Base-by-base conservation (phyloP, 2,797 vertebrate species). In the Taenioides sp. region DNA sequence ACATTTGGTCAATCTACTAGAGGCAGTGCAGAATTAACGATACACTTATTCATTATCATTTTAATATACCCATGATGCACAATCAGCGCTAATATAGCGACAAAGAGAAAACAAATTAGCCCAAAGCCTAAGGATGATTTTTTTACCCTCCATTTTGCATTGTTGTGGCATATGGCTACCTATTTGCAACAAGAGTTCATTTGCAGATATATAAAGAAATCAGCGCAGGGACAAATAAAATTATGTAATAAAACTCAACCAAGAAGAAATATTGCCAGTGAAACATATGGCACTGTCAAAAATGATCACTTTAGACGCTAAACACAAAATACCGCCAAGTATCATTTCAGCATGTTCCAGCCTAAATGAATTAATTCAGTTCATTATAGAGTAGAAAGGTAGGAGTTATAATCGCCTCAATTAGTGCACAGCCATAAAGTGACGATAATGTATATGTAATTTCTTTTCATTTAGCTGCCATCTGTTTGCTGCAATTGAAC, bases 401-500 rank as follows among this genome's bases (percentile, higher is more conserved):
- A 94, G 88, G 80, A 90, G 89, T 93, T 94, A 95, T 94, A 94
- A 94, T 91, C 85, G 82, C 87, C 86, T 92, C 91, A 93, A 94
- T 94, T 93, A 95, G 91, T 86, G 87, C 78, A 68, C 79, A 90
- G 91, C 92, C 86, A 93, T 94, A 93, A 93, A 94, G 91, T 80
- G 86, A 92, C 84, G 89, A 93, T 93, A 94, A 94, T 93, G 92
- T 94, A 94, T 93, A 93, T 92, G 91, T 93, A 93, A 94, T 94
- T 94, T 93, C 90, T 92, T 92, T 94, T 94, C 81, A 94, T 92
- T 92, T 92, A 93, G 92, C 85, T 86, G 68, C 93, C 94, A 94
- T 95, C 94, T 95, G 94, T 93, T 95, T 91, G 90, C 81, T 82
- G 92, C 91, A 91, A 91, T 89, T 92, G 88, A 92, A 89, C 79